Evolutionary conservation across 2,113 vertebrate genomes (phyloP).

Genomic region (Salvelinus sp.): DNA sequence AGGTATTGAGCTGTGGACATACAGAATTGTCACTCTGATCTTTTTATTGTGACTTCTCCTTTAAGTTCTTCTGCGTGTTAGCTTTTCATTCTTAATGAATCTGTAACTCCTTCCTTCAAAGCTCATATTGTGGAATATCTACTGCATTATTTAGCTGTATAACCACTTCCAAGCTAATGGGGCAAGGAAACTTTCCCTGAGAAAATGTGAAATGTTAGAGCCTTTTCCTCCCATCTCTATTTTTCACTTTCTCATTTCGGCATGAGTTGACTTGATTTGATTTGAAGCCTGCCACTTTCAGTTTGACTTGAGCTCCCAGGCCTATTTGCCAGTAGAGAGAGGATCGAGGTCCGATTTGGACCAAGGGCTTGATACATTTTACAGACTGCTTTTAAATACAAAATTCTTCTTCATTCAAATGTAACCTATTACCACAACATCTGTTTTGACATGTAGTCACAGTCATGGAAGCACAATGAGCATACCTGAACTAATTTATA

Average conservation of each 20-base stretch:
- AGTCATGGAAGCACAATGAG: no score
- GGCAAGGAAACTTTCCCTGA: background rate
- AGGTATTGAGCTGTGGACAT: conserved; percentile 6
- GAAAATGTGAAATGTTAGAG: conserved; percentile 13
- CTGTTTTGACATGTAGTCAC: no score
- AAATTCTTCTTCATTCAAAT: conserved; percentile 62
- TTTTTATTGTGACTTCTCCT: conserved; percentile 18
- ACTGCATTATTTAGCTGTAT: conserved; percentile 31
- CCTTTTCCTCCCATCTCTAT: conserved; percentile 18
- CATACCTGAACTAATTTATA: no score
- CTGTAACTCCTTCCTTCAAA: conserved; percentile 1
- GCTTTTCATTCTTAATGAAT: no score
- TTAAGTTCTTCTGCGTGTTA: background rate
- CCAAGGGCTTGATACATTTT: conserved; percentile 49
- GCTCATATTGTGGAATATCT: conserved; percentile 31
- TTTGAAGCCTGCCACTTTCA: conserved; percentile 66
- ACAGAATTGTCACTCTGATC: conserved; percentile 16
- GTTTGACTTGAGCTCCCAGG: conserved; percentile 54
- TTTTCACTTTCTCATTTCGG: conserved; percentile 39
- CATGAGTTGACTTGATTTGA: conserved; percentile 68
- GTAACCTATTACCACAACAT: conserved; percentile 19
- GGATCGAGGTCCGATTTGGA: conserved; percentile 23
- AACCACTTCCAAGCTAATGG: conserved; percentile 39
- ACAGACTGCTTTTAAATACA: conserved; percentile 47
- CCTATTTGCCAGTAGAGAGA: conserved; percentile 55